These are phyloP conservation scores for Danio tinwini DNA, from an alignment of 2,797 vertebrate genomes.

Conservation along the genomic window DNA sequence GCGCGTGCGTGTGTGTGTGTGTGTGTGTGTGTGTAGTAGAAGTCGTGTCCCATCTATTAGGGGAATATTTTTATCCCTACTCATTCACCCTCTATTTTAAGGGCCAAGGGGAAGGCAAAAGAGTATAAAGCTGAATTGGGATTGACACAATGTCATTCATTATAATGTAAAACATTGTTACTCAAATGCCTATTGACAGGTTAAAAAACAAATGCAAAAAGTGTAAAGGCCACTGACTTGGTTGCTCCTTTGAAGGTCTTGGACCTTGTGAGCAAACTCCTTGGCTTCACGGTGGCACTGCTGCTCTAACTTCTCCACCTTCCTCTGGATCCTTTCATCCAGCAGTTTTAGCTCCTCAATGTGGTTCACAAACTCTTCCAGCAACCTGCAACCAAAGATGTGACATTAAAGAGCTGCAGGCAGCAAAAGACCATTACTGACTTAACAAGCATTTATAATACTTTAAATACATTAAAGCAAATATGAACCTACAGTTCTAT, in stretches of 20 bases:
- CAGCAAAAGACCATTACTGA: not conserved
- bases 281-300: slow-evolving; percentile 98
- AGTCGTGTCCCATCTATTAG: no score
- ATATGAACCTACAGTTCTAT: not conserved
- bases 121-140: no score
- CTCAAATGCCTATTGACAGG: not conserved
- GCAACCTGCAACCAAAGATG: slow-evolving; percentile 77
- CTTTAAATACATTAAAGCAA: slow-evolving; percentile 10
- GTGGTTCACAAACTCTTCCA: slow-evolving; percentile 97
- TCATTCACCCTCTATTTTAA: no score
- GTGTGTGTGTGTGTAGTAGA: no score
- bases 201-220: not conserved
- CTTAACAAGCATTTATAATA: slow-evolving; percentile 8
- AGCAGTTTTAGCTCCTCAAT: slow-evolving; percentile 97
- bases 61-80: no score
- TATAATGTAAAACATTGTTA: not conserved
- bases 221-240: slow-evolving; percentile 81
- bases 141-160: not conserved
- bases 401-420: not conserved
- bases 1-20: no score
- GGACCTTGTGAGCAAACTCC: slow-evolving; percentile 98
- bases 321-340: slow-evolving; percentile 96
- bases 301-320: slow-evolving; percentile 97
- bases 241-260: slow-evolving; percentile 97
- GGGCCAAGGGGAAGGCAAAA: no score